Evolutionary conservation across 2,113 vertebrate species (phyloP).

Genomic region (Lipophrys pholis): DNA sequence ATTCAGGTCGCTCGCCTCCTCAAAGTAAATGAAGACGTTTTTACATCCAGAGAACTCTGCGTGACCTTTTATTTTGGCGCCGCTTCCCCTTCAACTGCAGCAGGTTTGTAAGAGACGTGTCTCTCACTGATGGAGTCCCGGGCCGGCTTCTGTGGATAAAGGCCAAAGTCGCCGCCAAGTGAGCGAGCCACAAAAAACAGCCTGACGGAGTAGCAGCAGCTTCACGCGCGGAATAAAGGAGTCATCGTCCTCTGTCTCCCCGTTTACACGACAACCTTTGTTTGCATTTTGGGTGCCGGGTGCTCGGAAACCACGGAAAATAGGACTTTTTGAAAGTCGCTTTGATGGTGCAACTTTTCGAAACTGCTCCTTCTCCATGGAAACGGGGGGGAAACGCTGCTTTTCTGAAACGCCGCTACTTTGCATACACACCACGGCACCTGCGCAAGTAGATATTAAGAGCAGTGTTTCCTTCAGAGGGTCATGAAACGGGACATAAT

Average conservation of each 20-base stretch:
- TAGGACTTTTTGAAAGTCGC: too few species aligned
- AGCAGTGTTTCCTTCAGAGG: too few species aligned
- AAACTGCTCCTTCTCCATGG: too few species aligned
- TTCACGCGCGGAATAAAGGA: slow-evolving; percentile 33
- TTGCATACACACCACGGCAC: too few species aligned
- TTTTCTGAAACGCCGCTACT: too few species aligned
- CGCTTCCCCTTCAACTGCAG: slow-evolving; percentile 25
- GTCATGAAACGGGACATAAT: too few species aligned
- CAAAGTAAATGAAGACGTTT: slow-evolving; percentile 43
- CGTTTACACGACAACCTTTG: too few species aligned
- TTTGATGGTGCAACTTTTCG: too few species aligned
- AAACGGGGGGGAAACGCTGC: too few species aligned
- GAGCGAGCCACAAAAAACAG: slow-evolving; percentile 57
- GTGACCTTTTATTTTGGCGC: slow-evolving; percentile 57
- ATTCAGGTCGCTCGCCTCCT: slow-evolving; percentile 21
- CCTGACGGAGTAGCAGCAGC: slow-evolving; percentile 20
- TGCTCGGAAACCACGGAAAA: too few species aligned
- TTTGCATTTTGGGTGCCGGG: too few species aligned
- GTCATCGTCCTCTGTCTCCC: slow-evolving; percentile 27
- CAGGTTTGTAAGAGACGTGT: slow-evolving; percentile 52
- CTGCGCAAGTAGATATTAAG: too few species aligned
- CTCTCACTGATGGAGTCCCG: slow-evolving; percentile 64
- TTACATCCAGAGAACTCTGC: slow-evolving; percentile 36
- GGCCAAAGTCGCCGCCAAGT: slow-evolving; percentile 53
- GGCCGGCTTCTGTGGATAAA: slow-evolving; percentile 51